phyloP scores from a whole-genome alignment of 1,140 invertebrate genomes.

The Solen grandis region DNA sequence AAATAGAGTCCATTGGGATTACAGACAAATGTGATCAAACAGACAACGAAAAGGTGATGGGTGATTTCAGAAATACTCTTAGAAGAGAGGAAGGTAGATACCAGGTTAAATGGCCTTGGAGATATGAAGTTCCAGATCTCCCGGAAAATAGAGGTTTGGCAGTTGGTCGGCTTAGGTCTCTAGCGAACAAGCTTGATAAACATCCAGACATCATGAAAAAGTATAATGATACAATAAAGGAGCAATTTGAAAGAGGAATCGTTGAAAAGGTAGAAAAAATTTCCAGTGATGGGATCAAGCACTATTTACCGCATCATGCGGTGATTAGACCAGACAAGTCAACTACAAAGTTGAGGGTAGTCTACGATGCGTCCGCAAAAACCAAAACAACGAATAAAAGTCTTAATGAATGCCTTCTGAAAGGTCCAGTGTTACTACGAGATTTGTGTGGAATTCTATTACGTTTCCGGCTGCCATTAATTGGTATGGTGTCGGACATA shows the following conservation, averaged over 20 bases:
- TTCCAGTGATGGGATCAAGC: neutral
- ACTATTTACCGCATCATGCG: constrained; percentile 39
- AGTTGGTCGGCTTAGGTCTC: neutral
- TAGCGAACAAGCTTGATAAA: neutral
- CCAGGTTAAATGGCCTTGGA: too few relatives aligned
- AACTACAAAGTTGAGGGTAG: too few relatives aligned
- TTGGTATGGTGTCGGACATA: neutral
- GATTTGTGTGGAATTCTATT: neutral
- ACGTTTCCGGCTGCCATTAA: neutral
- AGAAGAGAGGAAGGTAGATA: too few relatives aligned
- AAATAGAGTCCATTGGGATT: constrained; percentile 30
- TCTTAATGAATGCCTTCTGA: constrained; percentile 5
- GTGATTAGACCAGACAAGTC: neutral
- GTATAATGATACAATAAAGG: constrained; percentile 17
- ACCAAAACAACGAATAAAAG: neutral
- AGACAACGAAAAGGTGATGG: constrained; percentile 2
- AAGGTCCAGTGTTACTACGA: neutral
- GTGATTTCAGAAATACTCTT: too few relatives aligned
- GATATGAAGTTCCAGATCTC: neutral
- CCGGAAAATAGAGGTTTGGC: neutral
- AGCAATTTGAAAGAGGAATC: constrained; percentile 30
- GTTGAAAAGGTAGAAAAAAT: constrained; percentile 12
- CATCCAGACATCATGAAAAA: constrained; percentile 19
- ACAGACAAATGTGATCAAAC: neutral
- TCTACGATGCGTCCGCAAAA: constrained; percentile 21